Evolutionary conservation across 2,113 vertebrate genomes (phyloP).

Genomic region (Lipotes vexillifer): DNA sequence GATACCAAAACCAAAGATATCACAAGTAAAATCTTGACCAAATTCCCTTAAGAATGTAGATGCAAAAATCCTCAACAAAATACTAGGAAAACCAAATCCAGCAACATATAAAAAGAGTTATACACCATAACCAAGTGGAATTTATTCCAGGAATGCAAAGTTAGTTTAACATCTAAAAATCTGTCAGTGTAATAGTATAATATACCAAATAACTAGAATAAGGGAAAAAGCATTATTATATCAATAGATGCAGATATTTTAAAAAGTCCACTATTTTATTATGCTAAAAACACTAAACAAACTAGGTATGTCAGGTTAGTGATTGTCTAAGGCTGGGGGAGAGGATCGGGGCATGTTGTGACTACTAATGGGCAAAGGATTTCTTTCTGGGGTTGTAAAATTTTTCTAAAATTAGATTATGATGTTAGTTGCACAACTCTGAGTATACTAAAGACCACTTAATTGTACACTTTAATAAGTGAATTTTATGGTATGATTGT

Average conservation of each 20-base stretch:
- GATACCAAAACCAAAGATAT: background rate
- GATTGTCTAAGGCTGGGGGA: background rate
- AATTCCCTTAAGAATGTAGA: background rate
- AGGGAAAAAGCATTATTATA: background rate
- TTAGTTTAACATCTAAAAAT: background rate
- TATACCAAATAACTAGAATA: background rate
- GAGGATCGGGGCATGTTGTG: background rate
- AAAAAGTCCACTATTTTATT: background rate
- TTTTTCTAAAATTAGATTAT: constrained; percentile 16
- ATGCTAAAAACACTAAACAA: background rate
- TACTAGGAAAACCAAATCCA: background rate
- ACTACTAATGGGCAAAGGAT: constrained; percentile 10
- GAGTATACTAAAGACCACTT: background rate
- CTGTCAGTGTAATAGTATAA: background rate
- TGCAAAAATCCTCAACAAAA: background rate
- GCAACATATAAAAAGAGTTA: background rate
- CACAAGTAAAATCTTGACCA: background rate
- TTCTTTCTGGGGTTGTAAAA: background rate
- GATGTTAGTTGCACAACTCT: background rate
- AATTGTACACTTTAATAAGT: background rate
- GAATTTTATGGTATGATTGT: background rate
- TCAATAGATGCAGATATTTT: background rate
- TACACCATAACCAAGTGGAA: background rate
- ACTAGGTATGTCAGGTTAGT: background rate
- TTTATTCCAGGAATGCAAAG: background rate